Evolutionary conservation across 2,888 invertebrate species (phyloP).

Genomic region (Drosophila testacea): DNA sequence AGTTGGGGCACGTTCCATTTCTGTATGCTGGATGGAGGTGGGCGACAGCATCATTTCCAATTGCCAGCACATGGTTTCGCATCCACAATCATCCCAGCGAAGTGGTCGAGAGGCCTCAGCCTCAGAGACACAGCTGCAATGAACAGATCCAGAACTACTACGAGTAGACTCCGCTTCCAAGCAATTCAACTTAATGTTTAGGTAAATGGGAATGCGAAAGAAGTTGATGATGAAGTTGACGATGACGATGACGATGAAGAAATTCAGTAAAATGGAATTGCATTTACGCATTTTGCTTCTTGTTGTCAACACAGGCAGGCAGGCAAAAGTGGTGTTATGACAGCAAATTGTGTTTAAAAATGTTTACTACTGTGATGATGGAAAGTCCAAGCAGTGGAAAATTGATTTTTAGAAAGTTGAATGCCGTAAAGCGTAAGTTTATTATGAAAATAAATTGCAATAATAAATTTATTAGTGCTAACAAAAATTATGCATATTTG

Average conservation of each 20-base stretch:
- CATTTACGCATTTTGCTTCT: constrained; percentile 65
- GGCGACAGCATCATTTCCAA: constrained; percentile 55
- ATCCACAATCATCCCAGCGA: constrained; percentile 18
- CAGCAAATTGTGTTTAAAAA: constrained; percentile 19
- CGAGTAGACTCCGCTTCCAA: constrained; percentile 1
- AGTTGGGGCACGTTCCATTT: constrained; percentile 59
- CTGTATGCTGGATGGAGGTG: constrained; percentile 17
- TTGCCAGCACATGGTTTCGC: constrained; percentile 64
- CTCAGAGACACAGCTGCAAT: constrained; percentile 6
- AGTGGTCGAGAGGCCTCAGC: constrained; percentile 17
- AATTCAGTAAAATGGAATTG: constrained; percentile 66
- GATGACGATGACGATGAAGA: constrained; percentile 38
- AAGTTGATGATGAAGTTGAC: background rate
- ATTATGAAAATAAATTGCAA: background rate
- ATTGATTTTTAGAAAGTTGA: background rate
- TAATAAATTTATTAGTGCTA: background rate
- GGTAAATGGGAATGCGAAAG: constrained; percentile 3
- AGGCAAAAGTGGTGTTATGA: constrained; percentile 3
- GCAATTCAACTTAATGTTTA: constrained; percentile 23
- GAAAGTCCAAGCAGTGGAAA: background rate
- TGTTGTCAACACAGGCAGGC: constrained; percentile 11
- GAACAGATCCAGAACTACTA: constrained; percentile 1
- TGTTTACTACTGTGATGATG: constrained; percentile 15
- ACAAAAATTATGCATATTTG: background rate
- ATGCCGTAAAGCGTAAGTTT: background rate